Conservation (phyloP, 2,888 invertebrate species). For the Bellardia pandia region DNA sequence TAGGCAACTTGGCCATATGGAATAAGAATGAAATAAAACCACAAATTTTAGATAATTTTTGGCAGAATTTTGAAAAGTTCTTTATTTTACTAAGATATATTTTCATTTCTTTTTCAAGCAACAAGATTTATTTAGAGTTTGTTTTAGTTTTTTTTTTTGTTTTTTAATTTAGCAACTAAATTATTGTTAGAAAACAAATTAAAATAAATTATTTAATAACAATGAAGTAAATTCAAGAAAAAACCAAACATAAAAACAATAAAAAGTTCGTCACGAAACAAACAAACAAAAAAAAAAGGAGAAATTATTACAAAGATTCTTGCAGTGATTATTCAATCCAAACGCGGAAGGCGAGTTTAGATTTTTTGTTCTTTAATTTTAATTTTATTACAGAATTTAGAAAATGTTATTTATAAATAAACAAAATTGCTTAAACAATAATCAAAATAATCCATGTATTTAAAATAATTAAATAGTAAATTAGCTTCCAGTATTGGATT, state of each 20-base stretch:
- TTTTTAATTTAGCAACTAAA: slow-evolving; percentile 38
- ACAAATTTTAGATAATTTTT: slow-evolving; percentile 33
- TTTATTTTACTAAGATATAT: slow-evolving; percentile 57
- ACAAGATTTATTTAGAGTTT: slow-evolving; percentile 48
- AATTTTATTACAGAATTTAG: neutral
- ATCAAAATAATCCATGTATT: neutral
- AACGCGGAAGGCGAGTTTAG: neutral
- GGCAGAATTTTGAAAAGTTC: slow-evolving; percentile 57
- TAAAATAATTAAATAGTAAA: neutral
- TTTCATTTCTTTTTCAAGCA: slow-evolving; percentile 48
- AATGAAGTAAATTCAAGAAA: neutral
- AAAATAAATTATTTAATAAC: slow-evolving; percentile 34
- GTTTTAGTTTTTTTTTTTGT: neutral
- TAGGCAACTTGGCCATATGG: too few species aligned
- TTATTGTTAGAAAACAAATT: slow-evolving; percentile 33
- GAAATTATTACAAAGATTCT: slow-evolving; percentile 47
- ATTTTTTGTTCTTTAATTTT: too few species aligned
- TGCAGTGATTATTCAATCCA: neutral
- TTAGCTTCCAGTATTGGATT: neutral
- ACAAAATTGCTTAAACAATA: neutral
- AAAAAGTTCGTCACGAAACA: neutral
- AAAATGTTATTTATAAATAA: neutral
- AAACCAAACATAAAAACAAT: neutral
- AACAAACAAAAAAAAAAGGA: neutral
- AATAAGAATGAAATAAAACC: slow-evolving; percentile 4